Evolutionary conservation across 1,140 invertebrate species (phyloP).

Genomic region (Drosophila nannoptera): DNA sequence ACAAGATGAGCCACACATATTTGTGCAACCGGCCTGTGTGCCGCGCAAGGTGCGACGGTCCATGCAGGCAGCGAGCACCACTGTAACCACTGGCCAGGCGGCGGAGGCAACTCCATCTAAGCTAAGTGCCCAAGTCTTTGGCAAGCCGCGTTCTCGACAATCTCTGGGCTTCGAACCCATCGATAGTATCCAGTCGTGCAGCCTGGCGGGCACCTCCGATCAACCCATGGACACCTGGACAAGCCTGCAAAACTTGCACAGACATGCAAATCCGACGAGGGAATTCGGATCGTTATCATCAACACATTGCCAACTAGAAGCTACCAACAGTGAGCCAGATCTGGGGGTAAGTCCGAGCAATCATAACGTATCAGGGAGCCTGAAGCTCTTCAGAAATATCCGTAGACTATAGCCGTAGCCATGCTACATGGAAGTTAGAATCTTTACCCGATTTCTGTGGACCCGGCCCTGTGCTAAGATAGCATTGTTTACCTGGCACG

Average conservation of each 20-base stretch:
- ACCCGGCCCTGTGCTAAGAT: slow-evolving; percentile 39
- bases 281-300: slow-evolving; percentile 32
- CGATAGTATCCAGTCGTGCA: slow-evolving; percentile 61
- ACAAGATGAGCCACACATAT: slow-evolving; percentile 71
- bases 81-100: neutral
- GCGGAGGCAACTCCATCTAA: slow-evolving; percentile 55
- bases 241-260: slow-evolving; percentile 82
- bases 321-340: slow-evolving; percentile 79
- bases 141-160: slow-evolving; percentile 57
- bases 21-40: slow-evolving; percentile 58
- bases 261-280: slow-evolving; percentile 23
- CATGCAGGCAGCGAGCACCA: slow-evolving; percentile 20
- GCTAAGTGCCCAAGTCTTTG: slow-evolving; percentile 63
- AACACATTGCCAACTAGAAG: slow-evolving; percentile 63
- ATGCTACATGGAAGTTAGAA: too few relatives aligned
- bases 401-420: too few relatives aligned
- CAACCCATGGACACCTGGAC: slow-evolving; percentile 80
- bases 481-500: slow-evolving; percentile 55
- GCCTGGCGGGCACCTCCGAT: slow-evolving; percentile 15
- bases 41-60: slow-evolving; percentile 58
- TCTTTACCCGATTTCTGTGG: slow-evolving; percentile 2
- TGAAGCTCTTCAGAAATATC: too few relatives aligned
- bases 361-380: neutral
- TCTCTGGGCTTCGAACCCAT: slow-evolving; percentile 67
- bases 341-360: slow-evolving; percentile 61